Percentiles rank a stretch among this genome's conserved stretches.
These are phyloP conservation scores for Zaprionus obscuricornis DNA, from an alignment of 2,888 invertebrate species.

Conservation along the genomic window DNA sequence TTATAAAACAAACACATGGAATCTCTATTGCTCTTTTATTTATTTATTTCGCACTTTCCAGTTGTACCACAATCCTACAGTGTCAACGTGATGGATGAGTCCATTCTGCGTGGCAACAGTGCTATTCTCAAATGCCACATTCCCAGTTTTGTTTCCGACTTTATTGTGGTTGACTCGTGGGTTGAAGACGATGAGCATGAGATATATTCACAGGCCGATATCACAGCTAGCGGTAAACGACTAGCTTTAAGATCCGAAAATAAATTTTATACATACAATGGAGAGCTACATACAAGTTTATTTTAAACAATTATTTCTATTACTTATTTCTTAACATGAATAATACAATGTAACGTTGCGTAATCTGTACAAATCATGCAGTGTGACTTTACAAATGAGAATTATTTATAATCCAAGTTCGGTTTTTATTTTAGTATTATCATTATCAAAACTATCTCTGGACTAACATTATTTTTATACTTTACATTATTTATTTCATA, in stretches of 20 bases:
- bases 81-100: conserved; percentile 96
- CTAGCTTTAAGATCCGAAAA: conserved; percentile 83
- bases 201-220: conserved; percentile 83
- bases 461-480: conserved; percentile 3
- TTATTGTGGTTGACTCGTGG: conserved; percentile 93
- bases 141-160: conserved; percentile 96
- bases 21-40: conserved; percentile 46
- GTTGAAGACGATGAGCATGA: conserved; percentile 90
- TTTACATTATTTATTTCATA: too few species aligned
- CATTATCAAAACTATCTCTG: too few species aligned
- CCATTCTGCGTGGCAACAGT: conserved; percentile 94
- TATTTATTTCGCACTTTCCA: too few species aligned
- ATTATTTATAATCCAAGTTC: conserved; percentile 17
- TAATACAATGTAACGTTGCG: too few species aligned
- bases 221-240: conserved; percentile 79
- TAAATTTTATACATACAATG: too few species aligned
- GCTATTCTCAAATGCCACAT: conserved; percentile 97
- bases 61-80: conserved; percentile 95
- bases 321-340: too few species aligned
- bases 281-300: too few species aligned
- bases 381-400: conserved; percentile 54
- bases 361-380: conserved; percentile 45
- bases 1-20: conserved; percentile 22
- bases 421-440: conserved; percentile 8
- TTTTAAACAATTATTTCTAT: too few species aligned